Evolutionary conservation across 2,888 invertebrate species (phyloP), one percentile per base, ranked within the genome.

Genomic region (Xanthia togata): DNA sequence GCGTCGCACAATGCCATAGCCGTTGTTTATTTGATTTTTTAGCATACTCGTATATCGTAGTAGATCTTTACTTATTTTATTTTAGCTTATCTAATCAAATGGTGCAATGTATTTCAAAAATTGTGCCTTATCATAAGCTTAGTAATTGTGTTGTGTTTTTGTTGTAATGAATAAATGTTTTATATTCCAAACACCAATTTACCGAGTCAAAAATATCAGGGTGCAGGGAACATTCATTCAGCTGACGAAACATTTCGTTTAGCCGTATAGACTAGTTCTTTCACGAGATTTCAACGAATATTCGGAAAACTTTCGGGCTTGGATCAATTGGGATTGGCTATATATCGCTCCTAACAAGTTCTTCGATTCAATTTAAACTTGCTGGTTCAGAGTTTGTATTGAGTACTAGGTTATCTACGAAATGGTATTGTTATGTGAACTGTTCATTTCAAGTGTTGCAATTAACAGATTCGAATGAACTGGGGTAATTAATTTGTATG

Each of bases 311-410:
- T 86, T 57, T 70, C 26, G 59, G 8, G 26, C 12, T 68, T 35
- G 67, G 74, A 79, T 82, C 87, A 87, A 87, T 87, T 60, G 73
- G 72, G 76, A 75, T 79, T 78, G 50, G 47, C 76, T 64, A 72
- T 86, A 77, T 72, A 83, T 75, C 73, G 76, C 50, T 62, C 63
- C 73, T 68, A 85, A 82, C 82, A 82, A 87, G 85, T 86, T 87
- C 79, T 71, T 70, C 70, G 59, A 82, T 85, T 85, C 82, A 86
- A 86, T 86, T 87, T 85, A 87, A 86, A 86, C 82, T 86, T 82
- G 69, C 31, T 23, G 60, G 73, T 41, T 68, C 60, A 26, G 63
- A 74, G 63, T 81, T 80, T 72, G 74, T 64, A 70, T 31, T 70
- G 53, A 57, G 44, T 62, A 70, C 70, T 75, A 65, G 68, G 69